These are phyloP conservation scores for Tonatia bakeri DNA, from an alignment of 2,113 vertebrate genomes.

Conservation along the genomic window DNA sequence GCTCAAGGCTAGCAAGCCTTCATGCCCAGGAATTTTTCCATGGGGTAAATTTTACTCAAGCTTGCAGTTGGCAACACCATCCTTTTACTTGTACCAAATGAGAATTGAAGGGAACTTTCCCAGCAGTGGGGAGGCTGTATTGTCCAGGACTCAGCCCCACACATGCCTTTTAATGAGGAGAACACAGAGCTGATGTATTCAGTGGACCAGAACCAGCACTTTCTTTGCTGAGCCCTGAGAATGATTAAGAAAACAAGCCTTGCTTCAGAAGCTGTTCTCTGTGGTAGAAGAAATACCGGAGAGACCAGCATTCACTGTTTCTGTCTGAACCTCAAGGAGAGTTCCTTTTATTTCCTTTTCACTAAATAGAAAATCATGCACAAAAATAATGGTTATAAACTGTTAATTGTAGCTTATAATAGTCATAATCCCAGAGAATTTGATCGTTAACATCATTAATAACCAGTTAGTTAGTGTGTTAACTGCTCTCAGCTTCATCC, in stretches of 20 bases:
- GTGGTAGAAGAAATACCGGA: neutral
- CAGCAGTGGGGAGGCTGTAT: too few relatives aligned
- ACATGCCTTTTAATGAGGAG: neutral
- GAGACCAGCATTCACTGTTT: neutral
- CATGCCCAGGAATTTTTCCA: neutral
- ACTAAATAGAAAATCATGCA: conserved; percentile 47
- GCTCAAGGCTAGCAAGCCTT: neutral
- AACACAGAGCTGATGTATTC: neutral
- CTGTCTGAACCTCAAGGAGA: conserved; percentile 18
- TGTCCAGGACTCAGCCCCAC: neutral
- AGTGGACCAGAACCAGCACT: neutral
- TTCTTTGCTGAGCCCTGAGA: neutral
- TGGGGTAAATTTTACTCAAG: neutral
- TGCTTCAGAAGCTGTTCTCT: neutral
- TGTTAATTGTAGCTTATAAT: conserved; percentile 78
- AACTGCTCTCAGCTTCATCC: conserved; percentile 75
- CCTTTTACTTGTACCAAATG: neutral
- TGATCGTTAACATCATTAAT: conserved; percentile 81
- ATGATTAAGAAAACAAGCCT: conserved; percentile 3
- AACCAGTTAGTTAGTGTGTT: conserved; percentile 76
- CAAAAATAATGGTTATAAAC: conserved; percentile 76
- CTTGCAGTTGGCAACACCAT: neutral
- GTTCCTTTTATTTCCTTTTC: conserved; percentile 33
- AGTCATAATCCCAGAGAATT: conserved; percentile 78
- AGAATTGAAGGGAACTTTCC: neutral